Evolutionary conservation across 37 sponge, comb jelly and placozoan species (phyloP), one percentile per base, ranked within the genome.

Genomic region (Amphimedon queenslandica): DNA sequence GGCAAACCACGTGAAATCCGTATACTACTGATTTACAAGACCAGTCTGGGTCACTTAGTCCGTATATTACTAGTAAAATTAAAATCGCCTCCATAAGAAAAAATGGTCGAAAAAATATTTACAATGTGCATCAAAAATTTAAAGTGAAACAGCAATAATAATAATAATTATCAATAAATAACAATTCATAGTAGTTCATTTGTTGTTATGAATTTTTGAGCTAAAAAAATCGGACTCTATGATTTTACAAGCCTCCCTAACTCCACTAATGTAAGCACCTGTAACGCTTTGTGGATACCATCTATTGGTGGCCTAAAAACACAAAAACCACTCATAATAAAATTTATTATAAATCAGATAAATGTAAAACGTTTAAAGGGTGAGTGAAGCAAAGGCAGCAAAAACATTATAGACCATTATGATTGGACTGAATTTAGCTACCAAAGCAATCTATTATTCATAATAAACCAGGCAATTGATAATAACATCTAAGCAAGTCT

Each of bases 241-340:
- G 55, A 93, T 93, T 67, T 93, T 93, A 39, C 87, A 73, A 6
- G 95, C 90, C 64, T 94, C 91, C 29, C 95, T 75, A 18, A 94
- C 40, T 39, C 95, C 95, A 76, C 91, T 90, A 23, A 94, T 70
- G 64, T 90, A 94, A 37, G 95, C 95, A 20, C 95, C 95, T 25
- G 95, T 84, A 25, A 94, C 95, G 32, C 90, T 94, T 69, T 94
- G 95, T 6, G 95, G 95, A 77, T 87, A 80, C 42, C 78, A 81
- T 18, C 84, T 51, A 74, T 94, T 89, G 47, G 95, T 94, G 16
- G 90, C 95, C 84, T 91, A 64, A 0, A 68, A 43, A 32, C 0
- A 35, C 18, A 60, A 60, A 13, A 47, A 47, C 13, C 51, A 47
- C 13, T 47, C 13, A 47, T 8, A 47, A 47, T 18, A 32, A 76